These are phyloP conservation scores for Troilus luridus DNA, from an alignment of 2,888 invertebrate genomes.

Conservation along the genomic window DNA sequence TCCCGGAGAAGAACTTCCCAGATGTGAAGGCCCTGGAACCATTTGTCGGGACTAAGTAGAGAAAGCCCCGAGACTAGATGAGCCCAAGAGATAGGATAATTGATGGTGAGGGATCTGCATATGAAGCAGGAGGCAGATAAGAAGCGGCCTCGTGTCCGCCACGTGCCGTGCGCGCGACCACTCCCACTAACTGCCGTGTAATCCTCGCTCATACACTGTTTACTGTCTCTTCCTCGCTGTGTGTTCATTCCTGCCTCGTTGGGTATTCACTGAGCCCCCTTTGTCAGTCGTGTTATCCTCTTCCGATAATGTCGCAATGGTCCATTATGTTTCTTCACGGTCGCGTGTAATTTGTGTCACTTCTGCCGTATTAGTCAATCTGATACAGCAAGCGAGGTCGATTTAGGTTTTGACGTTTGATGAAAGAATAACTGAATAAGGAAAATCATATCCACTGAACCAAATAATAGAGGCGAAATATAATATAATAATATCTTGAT, in stretches of 20 bases:
- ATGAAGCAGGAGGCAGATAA: neutral
- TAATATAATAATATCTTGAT: too few species aligned
- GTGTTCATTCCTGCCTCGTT: slow-evolving; percentile 6
- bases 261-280: neutral
- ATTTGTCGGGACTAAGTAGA: neutral
- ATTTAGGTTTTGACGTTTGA: too few species aligned
- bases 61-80: neutral
- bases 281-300: too few species aligned
- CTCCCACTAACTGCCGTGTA: slow-evolving; percentile 25
- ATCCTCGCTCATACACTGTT: slow-evolving; percentile 3
- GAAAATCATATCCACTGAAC: too few species aligned
- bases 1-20: neutral
- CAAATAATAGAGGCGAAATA: too few species aligned
- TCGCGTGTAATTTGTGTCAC: too few species aligned
- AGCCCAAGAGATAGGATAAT: neutral
- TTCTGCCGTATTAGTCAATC: too few species aligned
- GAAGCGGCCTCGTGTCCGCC: neutral
- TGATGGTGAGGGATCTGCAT: slow-evolving; percentile 25
- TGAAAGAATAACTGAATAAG: too few species aligned
- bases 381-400: too few species aligned
- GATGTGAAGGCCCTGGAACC: neutral
- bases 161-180: neutral
- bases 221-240: neutral
- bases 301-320: too few species aligned
- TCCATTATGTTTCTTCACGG: too few species aligned